Percentiles rank a stretch among this genome's conserved stretches.
Evolutionary conservation across 2,888 invertebrate genomes (phyloP).

Genomic region (Caenorhabditis afra): DNA sequence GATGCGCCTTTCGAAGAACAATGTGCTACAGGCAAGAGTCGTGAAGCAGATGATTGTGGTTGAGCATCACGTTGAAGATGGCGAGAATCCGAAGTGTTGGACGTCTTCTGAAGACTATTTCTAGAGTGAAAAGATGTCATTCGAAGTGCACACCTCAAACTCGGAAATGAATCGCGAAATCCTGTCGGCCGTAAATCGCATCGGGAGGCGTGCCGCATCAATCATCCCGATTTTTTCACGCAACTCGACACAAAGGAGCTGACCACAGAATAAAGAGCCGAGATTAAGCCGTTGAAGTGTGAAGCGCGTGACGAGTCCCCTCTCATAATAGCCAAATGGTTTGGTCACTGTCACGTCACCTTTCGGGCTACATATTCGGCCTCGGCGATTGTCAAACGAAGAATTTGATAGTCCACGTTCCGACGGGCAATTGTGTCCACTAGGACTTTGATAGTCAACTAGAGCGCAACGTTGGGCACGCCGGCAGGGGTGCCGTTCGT

Average conservation of each 20-base stretch:
- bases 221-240: too few species aligned
- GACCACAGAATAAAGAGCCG: conserved; percentile 6
- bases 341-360: conserved; percentile 3
- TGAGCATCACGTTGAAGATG: conserved; percentile 23
- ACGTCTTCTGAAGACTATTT: background rate
- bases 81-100: too few species aligned
- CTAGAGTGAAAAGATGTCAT: background rate
- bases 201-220: too few species aligned
- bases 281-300: conserved; percentile 16
- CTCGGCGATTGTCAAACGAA: conserved; percentile 77
- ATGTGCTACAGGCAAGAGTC: conserved; percentile 47
- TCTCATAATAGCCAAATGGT: conserved; percentile 94
- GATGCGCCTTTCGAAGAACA: too few species aligned
- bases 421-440: conserved; percentile 94
- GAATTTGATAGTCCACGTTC: conserved; percentile 90
- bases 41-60: conserved; percentile 57
- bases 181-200: conserved; percentile 32
- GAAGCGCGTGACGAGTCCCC: conserved; percentile 82
- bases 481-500: conserved; percentile 85
- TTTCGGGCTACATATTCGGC: conserved; percentile 74
- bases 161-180: conserved; percentile 42
- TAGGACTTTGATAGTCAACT: conserved; percentile 99
- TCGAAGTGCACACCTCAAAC: background rate
- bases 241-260: conserved; percentile 6
- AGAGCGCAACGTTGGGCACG: conserved; percentile 77